Conservation (phyloP, 2,113 vertebrate species). For the Chaenocephalus aceratus region DNA sequence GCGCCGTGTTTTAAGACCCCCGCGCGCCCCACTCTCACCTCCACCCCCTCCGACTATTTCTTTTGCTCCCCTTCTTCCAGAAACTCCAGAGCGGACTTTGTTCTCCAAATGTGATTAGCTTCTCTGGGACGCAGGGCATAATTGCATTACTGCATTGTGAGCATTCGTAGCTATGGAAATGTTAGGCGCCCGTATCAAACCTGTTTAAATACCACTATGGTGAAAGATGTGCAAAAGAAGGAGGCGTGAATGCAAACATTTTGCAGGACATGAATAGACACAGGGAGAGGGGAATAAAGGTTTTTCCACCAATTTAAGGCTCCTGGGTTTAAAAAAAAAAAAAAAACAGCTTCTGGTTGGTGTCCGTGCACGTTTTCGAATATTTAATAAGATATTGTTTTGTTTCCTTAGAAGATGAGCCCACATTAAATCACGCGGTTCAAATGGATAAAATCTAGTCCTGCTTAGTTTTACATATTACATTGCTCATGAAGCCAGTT, state of each 20-base stretch:
- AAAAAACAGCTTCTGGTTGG: slow-evolving; percentile 44
- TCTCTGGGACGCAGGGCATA: slow-evolving; percentile 77
- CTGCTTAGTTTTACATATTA: slow-evolving; percentile 13
- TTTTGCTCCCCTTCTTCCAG: slow-evolving; percentile 72
- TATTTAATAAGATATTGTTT: slow-evolving; percentile 65
- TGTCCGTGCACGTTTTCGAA: slow-evolving; percentile 64
- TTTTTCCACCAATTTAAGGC: slow-evolving; percentile 50
- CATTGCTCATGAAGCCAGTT: slow-evolving; percentile 10
- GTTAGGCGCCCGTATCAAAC: slow-evolving; percentile 79
- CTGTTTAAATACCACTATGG: slow-evolving; percentile 79
- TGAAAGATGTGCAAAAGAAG: slow-evolving; percentile 64
- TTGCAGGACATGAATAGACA: slow-evolving; percentile 76
- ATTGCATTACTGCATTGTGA: slow-evolving; percentile 87
- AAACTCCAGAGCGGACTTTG: slow-evolving; percentile 83
- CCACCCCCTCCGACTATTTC: slow-evolving; percentile 49
- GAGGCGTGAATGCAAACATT: slow-evolving; percentile 74
- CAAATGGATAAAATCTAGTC: slow-evolving; percentile 24
- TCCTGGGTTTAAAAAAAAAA: slow-evolving; percentile 25
- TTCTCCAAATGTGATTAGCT: slow-evolving; percentile 87
- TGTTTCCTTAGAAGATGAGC: slow-evolving; percentile 25
- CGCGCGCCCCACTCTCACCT: slow-evolving; percentile 34
- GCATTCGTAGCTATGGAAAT: slow-evolving; percentile 77
- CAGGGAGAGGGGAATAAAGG: slow-evolving; percentile 48
- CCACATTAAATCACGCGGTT: slow-evolving; percentile 33
- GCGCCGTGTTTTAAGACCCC: slow-evolving; percentile 74